These are phyloP conservation scores for Ptychoptera albimana DNA, from an alignment of 2,888 invertebrate genomes.

Conservation along the genomic window DNA sequence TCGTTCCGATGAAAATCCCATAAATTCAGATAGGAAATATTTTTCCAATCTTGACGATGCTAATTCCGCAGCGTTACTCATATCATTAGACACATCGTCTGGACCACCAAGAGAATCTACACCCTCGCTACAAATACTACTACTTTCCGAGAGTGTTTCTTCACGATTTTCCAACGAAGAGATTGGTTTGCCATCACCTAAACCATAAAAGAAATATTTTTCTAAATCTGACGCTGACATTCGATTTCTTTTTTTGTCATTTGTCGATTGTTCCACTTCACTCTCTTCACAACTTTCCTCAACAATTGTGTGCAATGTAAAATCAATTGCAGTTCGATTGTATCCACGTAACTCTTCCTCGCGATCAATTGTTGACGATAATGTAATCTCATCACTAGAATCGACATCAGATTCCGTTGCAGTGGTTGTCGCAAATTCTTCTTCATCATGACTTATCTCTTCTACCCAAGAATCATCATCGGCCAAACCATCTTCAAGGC, in stretches of 20 bases:
- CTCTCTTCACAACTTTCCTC: conserved; percentile 93
- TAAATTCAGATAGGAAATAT: conserved; percentile 74
- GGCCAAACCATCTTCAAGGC: conserved; percentile 71
- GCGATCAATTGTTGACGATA: conserved; percentile 44
- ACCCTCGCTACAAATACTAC: conserved; percentile 72
- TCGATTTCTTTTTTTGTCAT: conserved; percentile 34
- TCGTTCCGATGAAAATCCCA: conserved; percentile 62
- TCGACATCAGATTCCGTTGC: conserved; percentile 47
- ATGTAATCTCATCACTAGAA: conserved; percentile 48
- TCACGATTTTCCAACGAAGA: conserved; percentile 34
- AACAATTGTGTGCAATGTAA: conserved; percentile 81
- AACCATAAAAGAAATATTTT: conserved; percentile 78
- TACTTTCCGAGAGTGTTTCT: conserved; percentile 62
- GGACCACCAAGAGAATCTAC: conserved; percentile 53
- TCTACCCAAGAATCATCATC: conserved; percentile 89
- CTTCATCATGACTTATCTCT: conserved; percentile 67
- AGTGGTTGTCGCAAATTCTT: conserved; percentile 42
- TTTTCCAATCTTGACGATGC: conserved; percentile 77
- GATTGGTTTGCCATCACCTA: conserved; percentile 51
- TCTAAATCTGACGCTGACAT: conserved; percentile 71
- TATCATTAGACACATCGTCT: conserved; percentile 35
- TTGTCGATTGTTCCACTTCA: conserved; percentile 48
- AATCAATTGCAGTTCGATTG: conserved; percentile 68
- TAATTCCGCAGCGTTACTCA: conserved; percentile 50
- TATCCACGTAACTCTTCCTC: conserved; percentile 74